Base-by-base conservation (phyloP, 2,113 vertebrate species). In the Heterochromis multidens region DNA sequence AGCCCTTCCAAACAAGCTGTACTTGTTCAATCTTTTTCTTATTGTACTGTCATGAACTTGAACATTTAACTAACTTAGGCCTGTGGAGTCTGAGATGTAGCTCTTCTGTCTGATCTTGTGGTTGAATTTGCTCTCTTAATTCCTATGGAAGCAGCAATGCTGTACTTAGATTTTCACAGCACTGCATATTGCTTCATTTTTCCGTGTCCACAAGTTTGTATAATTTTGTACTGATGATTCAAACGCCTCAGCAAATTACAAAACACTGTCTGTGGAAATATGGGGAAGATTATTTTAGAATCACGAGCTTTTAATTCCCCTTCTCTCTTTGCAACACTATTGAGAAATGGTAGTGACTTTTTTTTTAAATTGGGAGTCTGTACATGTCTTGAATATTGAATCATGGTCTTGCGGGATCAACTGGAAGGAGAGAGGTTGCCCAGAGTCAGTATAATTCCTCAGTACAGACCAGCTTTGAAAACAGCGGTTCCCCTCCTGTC, bases 31-130 rank as follows among this genome's bases (percentile, higher is more conserved):
- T 70, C n/a, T 70, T 70, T 65, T 65, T 65, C 33, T 40, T n/a
- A n/a, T n/a, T n/a, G n/a, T n/a, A 23, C 12, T 7, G 6, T 11
- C 35, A 65, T 3, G 0, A 65, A 16, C 21, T 65, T 0, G 14
- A 40, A 0, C 35, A 40, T 65, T 65, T 65, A 25, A 1, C 62
- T 65, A 40, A 40, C 35, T 40, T 21, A 65, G 35, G 23, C 35
- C 35, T 5, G 0, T 25, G 40, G 35, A 40, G 7, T 40, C 62
- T 65, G 35, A 65, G 21, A 65, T 40, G 35, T 40, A 65, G n/a
- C 62, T 65, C 16, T 25, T 65, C 35, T 33, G n/a, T 35, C n/a
- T 65, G 0, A 16, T 40, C 62, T 40, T 65, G 62, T 7, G 62
- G 13, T 65, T 40, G 0, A 65, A 25, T 25, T 16, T 65, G n/a